Percentiles rank a stretch among this genome's conserved stretches.
Conservation (phyloP, 2,888 invertebrate genomes). For the Cremastinae sp. region DNA sequence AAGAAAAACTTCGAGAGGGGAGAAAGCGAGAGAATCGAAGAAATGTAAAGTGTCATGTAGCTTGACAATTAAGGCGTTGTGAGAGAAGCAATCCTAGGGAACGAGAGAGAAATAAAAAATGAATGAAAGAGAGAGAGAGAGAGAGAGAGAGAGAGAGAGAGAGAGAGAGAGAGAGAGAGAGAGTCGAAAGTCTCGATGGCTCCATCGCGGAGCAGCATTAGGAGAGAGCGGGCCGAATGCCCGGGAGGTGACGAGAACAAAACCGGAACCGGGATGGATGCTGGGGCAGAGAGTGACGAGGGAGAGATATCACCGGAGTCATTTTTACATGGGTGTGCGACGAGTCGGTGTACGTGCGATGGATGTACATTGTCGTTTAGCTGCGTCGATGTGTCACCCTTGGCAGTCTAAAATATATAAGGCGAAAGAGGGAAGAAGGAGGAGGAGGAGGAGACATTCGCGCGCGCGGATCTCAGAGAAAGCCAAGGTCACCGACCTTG, state of each 20-base stretch:
- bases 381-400: constrained; percentile 56
- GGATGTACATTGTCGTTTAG: constrained; percentile 36
- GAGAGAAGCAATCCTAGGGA: constrained; percentile 21
- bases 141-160: too few relatives aligned
- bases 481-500: constrained; percentile 64
- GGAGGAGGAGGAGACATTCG: constrained; percentile 50
- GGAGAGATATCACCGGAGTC: constrained; percentile 40
- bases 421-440: constrained; percentile 62
- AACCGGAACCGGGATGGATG: constrained; percentile 56
- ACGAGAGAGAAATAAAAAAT: constrained; percentile 9
- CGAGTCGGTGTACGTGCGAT: not conserved
- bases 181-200: constrained; percentile 55
- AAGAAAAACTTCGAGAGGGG: constrained; percentile 24
- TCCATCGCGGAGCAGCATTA: constrained; percentile 53
- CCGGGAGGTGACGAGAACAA: constrained; percentile 54
- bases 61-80: constrained; percentile 51
- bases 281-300: constrained; percentile 39
- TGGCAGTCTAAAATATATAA: constrained; percentile 50
- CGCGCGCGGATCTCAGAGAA: constrained; percentile 58
- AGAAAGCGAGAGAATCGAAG: constrained; percentile 21
- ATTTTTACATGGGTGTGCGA: constrained; percentile 13
- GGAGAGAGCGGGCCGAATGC: constrained; percentile 54
- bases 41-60: constrained; percentile 45
- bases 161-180: too few relatives aligned
- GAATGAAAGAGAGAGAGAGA: not conserved